Evolutionary conservation across 92 coral and sea anemone genomes (phyloP).

Genomic region (Porites lobata): DNA sequence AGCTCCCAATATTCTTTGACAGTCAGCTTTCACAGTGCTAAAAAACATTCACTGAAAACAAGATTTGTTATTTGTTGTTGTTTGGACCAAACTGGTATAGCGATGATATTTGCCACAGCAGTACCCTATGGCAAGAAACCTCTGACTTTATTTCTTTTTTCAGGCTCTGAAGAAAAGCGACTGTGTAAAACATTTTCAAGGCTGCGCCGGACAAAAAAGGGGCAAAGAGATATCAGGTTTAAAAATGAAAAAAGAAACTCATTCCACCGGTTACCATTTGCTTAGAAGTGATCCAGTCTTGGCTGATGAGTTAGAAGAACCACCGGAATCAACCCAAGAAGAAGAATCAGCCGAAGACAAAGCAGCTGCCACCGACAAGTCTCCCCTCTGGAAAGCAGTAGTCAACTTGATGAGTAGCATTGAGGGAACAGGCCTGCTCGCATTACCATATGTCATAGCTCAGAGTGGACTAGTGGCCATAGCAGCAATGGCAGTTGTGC

Average conservation of each 20-base stretch:
- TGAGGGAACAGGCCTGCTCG: conserved; percentile 65
- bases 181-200: too few relatives aligned
- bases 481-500: conserved; percentile 22
- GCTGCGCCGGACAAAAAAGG: too few relatives aligned
- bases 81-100: not conserved
- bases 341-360: not conserved
- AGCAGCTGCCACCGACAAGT: not conserved
- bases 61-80: too few relatives aligned
- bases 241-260: not conserved
- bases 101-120: conserved; percentile 28
- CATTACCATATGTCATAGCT: conserved; percentile 61
- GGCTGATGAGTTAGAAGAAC: not conserved
- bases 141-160: too few relatives aligned
- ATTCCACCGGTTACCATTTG: not conserved
- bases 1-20: too few relatives aligned
- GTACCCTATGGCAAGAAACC: too few relatives aligned
- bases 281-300: not conserved
- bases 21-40: too few relatives aligned
- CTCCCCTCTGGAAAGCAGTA: conserved; percentile 56
- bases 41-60: too few relatives aligned
- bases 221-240: too few relatives aligned
- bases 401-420: conserved; percentile 53
- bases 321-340: not conserved
- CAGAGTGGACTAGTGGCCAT: conserved; percentile 62
- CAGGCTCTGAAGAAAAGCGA: too few relatives aligned